phyloP scores from a whole-genome alignment of 2,888 invertebrate species.

The Dryadula phaetusa region DNA sequence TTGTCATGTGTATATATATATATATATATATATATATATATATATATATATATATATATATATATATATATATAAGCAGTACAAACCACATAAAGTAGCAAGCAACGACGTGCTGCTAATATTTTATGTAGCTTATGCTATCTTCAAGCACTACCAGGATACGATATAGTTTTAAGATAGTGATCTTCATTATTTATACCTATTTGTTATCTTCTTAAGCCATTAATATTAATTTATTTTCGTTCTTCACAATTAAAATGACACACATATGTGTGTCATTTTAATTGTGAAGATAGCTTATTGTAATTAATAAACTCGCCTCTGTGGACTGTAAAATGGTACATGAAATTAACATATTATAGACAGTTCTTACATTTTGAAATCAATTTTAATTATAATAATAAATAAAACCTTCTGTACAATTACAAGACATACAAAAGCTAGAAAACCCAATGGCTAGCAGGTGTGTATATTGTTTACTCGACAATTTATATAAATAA shows the following conservation, averaged over 20 bases:
- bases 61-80: no score
- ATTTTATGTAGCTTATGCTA: background rate
- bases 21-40: no score
- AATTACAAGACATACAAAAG: constrained; percentile 12
- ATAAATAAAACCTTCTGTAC: constrained; percentile 28
- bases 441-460: background rate
- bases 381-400: no score
- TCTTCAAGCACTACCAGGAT: background rate
- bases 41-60: no score
- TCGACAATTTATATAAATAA: background rate
- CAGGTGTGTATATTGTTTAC: background rate
- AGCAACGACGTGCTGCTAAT: background rate
- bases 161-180: background rate
- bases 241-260: no score
- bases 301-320: background rate
- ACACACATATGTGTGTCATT: no score
- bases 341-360: no score
- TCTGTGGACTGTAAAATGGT: no score
- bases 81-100: background rate
- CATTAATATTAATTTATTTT: background rate
- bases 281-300: background rate
- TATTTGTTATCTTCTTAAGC: constrained; percentile 6
- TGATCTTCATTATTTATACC: constrained; percentile 8
- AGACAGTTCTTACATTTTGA: no score
- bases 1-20: no score